Percentiles rank a stretch among this genome's conserved stretches.
These are phyloP conservation scores for Spongilla lacustris DNA, from an alignment of 37 sponge, comb jelly and placozoan species.

Conservation along the genomic window DNA sequence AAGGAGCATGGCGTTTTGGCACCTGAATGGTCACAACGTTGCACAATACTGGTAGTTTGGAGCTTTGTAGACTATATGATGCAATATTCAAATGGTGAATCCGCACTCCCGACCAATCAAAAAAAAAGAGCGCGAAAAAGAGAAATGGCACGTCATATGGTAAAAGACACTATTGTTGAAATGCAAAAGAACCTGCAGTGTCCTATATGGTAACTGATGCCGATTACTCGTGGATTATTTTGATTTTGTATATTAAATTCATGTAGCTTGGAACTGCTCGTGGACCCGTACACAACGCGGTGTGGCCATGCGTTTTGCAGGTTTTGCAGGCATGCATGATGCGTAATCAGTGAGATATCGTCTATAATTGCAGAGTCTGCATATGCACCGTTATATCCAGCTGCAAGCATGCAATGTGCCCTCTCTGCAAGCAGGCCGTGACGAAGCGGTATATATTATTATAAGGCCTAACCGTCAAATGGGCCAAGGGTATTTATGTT, in stretches of 20 bases:
- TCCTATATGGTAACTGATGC: conserved; percentile 70
- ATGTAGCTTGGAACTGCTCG: conserved; percentile 67
- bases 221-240: neutral
- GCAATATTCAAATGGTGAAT: too few relatives aligned
- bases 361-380: conserved; percentile 36
- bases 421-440: conserved; percentile 77
- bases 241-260: neutral
- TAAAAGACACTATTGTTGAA: conserved; percentile 50
- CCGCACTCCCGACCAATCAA: too few relatives aligned
- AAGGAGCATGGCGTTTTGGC: too few relatives aligned
- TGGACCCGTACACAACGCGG: conserved; percentile 61
- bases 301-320: conserved; percentile 80
- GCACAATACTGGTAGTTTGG: too few relatives aligned
- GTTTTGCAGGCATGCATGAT: conserved; percentile 21
- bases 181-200: conserved; percentile 81
- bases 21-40: too few relatives aligned
- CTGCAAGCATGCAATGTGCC: conserved; percentile 68
- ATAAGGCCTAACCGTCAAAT: too few relatives aligned
- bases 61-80: too few relatives aligned
- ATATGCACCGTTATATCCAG: conserved; percentile 58
- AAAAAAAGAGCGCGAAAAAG: too few relatives aligned
- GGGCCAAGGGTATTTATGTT: neutral
- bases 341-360: too few relatives aligned
- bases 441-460: conserved; percentile 26
- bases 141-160: neutral